These are phyloP conservation scores for Anarhynchus alexandrinus DNA, from an alignment of 2,113 vertebrate genomes.

Conservation along the genomic window DNA sequence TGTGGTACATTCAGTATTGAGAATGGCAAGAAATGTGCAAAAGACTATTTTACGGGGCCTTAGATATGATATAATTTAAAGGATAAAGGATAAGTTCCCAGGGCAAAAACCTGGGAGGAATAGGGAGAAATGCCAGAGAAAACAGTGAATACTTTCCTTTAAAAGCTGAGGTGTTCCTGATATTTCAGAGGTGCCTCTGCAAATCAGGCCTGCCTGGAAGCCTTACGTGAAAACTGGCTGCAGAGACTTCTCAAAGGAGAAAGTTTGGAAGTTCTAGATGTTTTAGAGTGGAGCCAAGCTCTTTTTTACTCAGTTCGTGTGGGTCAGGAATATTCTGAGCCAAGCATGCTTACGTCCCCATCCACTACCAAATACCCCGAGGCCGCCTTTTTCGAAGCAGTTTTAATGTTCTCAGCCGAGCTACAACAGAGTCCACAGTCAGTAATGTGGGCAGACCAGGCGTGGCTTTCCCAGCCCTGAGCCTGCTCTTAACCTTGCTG, in stretches of 20 bases:
- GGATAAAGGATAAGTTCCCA: not conserved
- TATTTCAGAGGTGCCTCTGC: not conserved
- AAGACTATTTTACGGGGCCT: not conserved
- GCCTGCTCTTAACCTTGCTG: not conserved
- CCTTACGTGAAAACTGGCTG: not conserved
- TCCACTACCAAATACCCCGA: not conserved
- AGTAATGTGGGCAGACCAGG: not conserved
- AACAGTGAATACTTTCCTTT: not conserved
- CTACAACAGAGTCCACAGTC: not conserved
- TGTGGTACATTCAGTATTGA: not conserved
- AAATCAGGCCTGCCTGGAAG: not conserved
- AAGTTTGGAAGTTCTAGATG: not conserved
- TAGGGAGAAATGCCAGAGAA: not conserved
- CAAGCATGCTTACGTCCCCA: not conserved
- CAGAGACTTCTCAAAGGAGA: not conserved
- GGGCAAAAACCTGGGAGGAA: not conserved
- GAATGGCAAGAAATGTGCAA: not conserved
- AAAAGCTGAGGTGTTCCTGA: not conserved
- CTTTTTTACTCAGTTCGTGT: not conserved
- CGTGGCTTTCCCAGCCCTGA: conserved; percentile 18
- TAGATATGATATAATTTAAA: not conserved
- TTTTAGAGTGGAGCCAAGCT: not conserved
- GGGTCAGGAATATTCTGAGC: not conserved
- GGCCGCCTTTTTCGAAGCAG: not conserved
- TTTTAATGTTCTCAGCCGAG: not conserved